Evolutionary conservation across 2,888 invertebrate species (phyloP).

Genomic region (Drosophila percnosoma): DNA sequence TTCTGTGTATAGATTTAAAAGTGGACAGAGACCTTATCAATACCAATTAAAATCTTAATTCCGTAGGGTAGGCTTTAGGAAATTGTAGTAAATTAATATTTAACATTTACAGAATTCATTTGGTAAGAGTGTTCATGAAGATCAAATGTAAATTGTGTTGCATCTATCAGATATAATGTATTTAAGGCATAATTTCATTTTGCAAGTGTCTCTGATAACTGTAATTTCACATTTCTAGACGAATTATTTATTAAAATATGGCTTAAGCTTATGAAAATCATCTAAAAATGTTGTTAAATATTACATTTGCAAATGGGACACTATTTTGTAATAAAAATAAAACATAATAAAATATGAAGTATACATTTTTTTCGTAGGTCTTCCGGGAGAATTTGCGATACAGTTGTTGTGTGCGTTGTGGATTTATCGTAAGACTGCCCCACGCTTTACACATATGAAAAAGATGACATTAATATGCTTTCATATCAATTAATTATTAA

Average conservation of each 20-base stretch:
- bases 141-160: background rate
- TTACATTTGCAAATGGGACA: background rate
- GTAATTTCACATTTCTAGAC: background rate
- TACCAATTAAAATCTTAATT: background rate
- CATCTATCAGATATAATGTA: background rate
- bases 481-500: background rate
- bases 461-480: background rate
- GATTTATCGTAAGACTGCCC: background rate
- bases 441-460: background rate
- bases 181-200: background rate
- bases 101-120: background rate
- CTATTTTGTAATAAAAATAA: constrained; percentile 14
- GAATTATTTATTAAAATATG: constrained; percentile 20
- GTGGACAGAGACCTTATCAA: background rate
- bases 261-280: background rate
- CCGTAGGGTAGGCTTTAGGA: background rate
- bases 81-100: background rate
- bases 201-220: background rate
- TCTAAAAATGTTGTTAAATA: constrained; percentile 14
- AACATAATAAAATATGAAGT: background rate
- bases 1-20: background rate
- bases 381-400: background rate
- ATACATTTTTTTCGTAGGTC: background rate
- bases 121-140: background rate
- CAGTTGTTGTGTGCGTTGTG: background rate